Evolutionary conservation across 30 jellyfish, hydroid and myxozoan species (phyloP).

Genomic region (Rhopilema esculentum): DNA sequence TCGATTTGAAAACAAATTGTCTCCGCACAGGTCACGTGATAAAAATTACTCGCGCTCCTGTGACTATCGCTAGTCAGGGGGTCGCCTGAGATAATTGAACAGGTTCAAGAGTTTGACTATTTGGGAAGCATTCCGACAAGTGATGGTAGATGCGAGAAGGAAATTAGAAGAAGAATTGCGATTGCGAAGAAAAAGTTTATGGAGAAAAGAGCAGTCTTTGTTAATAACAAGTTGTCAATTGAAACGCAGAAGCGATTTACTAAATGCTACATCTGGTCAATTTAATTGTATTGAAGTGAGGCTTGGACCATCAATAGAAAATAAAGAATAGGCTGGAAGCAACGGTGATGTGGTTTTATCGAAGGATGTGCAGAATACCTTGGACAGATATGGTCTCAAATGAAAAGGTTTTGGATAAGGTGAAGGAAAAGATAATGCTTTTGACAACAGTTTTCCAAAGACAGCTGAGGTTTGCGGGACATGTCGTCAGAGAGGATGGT

Average conservation of each 20-base stretch:
- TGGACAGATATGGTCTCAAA: constrained; percentile 11
- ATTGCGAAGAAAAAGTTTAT: constrained; percentile 3
- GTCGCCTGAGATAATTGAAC: neutral
- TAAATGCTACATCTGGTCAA: constrained; percentile 16
- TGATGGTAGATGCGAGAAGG: neutral
- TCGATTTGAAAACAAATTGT: too few species aligned
- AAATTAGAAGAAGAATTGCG: neutral
- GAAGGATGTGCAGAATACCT: constrained; percentile 3
- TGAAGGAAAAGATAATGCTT: neutral
- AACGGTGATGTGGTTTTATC: constrained; percentile 7
- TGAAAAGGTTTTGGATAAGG: neutral
- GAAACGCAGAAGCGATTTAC: constrained; percentile 4
- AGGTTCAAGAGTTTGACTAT: neutral
- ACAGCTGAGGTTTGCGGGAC: neutral
- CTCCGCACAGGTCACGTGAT: too few species aligned
- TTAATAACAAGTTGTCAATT: neutral
- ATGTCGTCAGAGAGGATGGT: neutral
- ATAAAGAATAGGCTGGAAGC: constrained; percentile 7
- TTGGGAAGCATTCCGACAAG: constrained; percentile 16
- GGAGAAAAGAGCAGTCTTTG: neutral
- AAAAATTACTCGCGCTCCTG: too few species aligned
- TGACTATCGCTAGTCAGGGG: too few species aligned
- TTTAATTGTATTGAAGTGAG: constrained; percentile 4
- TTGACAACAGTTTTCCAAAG: neutral
- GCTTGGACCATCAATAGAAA: constrained; percentile 7